These are phyloP conservation scores for Crotalus viridis DNA, from an alignment of 2,113 vertebrate species.

Conservation along the genomic window DNA sequence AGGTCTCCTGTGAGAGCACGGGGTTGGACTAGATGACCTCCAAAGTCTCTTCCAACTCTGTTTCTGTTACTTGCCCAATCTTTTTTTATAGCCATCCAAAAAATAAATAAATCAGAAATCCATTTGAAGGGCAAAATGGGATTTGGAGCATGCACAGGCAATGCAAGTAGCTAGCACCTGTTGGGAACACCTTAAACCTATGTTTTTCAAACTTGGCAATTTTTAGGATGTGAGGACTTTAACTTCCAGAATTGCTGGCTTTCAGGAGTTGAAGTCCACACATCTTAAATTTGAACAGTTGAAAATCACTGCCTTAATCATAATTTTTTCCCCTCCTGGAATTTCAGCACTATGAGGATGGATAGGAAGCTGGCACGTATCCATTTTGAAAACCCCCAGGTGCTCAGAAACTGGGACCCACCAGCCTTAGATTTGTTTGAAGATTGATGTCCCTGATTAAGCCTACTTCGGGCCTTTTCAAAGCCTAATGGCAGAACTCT, in stretches of 20 bases:
- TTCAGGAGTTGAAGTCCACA: neutral
- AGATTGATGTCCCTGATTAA: neutral
- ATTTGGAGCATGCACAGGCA: no score
- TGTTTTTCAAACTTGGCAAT: neutral
- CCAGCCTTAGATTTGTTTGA: neutral
- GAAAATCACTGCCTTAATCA: neutral
- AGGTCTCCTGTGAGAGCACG: neutral
- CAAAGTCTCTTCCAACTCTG: neutral
- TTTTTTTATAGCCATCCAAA: neutral
- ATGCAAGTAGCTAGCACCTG: no score
- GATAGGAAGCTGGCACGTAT: neutral
- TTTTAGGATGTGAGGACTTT: neutral
- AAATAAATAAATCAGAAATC: neutral
- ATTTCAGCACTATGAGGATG: neutral
- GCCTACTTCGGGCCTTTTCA: neutral
- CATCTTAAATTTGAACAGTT: neutral
- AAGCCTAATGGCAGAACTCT: neutral
- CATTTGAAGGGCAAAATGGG: neutral
- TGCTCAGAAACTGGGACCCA: neutral
- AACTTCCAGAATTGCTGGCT: neutral
- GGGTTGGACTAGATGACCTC: neutral
- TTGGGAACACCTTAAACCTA: neutral
- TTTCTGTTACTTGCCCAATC: neutral
- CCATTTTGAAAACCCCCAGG: neutral
- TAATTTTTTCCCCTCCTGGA: neutral